Base-by-base conservation (phyloP, 1,140 invertebrate species). In the Leptestheria dahalacensis region DNA sequence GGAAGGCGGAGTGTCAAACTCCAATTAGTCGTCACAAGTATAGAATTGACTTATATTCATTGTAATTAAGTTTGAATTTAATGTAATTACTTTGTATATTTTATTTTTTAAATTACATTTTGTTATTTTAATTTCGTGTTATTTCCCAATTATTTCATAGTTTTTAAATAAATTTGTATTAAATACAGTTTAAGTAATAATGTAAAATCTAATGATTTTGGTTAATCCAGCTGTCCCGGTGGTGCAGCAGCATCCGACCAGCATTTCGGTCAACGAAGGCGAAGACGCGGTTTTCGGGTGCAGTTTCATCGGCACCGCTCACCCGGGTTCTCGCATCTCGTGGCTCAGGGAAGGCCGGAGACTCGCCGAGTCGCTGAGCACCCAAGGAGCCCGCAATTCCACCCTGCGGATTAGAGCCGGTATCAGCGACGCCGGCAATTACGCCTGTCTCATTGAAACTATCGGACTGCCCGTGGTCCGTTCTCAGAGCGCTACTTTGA, bases 321-420 rank as follows among this genome's bases (percentile, higher is more conserved):
- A 76, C 51, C 80, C 82, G 2, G 72, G 84, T 12, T 84, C 81
- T 1, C 70, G 70, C 3, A 75, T 83, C 1, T 75, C 75, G n/a
- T 90, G 87, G 87, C 70, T 79, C 21, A 86, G 85, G 67, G 82
- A 88, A 68, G 79, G 78, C 3, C 77, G 79, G 61, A 66, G 73
- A 1, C 61, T 86, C n/a, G 76, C 74, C 55, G 76, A 78, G 61
- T 71, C 70, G 20, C 74, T 75, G 11, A 71, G 70, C 21, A 28
- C 29, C 60, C 48, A 29, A 1, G 52, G 68, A 64, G 46, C 65
- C 66, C 57, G 51, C 55, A 50, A 60, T 63, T 51, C 0, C 63
- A 71, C 51, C 29, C 64, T 2, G 61, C 64, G 57, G 69, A 70
- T 57, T 68, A 67, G 57, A 61, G 63, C 11, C 48, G 66, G 51